Base-by-base conservation (phyloP, 2,113 vertebrate species). In the Poeciliopsis occidentalis region DNA sequence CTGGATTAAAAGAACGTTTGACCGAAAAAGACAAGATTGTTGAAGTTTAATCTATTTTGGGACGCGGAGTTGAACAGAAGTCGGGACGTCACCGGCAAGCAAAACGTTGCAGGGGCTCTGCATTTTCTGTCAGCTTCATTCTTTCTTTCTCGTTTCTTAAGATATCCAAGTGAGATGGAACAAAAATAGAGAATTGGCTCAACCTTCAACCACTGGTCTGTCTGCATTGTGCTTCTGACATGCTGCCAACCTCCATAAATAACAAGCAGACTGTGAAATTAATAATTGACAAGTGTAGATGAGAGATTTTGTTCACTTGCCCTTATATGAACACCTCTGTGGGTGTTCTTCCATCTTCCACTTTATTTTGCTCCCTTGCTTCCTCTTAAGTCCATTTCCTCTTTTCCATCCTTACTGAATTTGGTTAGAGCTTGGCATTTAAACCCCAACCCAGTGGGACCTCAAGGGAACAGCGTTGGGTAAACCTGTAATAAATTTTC, bases 221-320 rank as follows among this genome's bases (percentile, higher is more conserved):
- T 68, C 60, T 69, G 61, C 37, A 39, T 75, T 37, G 65, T 71
- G 37, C 27, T 17, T 27, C 66, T 64, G 69, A 79, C 75, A 77
- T 84, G 72, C 81, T 60, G 61, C 26, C 32, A 71, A 69, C 64
- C 17, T 30, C 68, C 71, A 78, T 74, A 86, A 87, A 82, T 81
- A 90, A 81, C 87, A 71, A 85, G 76, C 60, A 15, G 64, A 75
- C 80, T 41, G 57, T 37, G 4, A 63, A 72, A 85, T 91, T 67
- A 89, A 92, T 90, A 83, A 90, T 90, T 85, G 73, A 90, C 68
- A 22, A 81, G 71, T 60, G 44, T 67, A 87, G 84, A 82, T 81
- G 79, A 85, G 62, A 51, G 76, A 34, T 83, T 83, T 79, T 87
- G 75, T 80, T 76, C 66, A 26, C 39, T 22, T n/a, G 64, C 73